Evolutionary conservation across 2,888 invertebrate species (phyloP).

Genomic region (Flexamia atlantica): DNA sequence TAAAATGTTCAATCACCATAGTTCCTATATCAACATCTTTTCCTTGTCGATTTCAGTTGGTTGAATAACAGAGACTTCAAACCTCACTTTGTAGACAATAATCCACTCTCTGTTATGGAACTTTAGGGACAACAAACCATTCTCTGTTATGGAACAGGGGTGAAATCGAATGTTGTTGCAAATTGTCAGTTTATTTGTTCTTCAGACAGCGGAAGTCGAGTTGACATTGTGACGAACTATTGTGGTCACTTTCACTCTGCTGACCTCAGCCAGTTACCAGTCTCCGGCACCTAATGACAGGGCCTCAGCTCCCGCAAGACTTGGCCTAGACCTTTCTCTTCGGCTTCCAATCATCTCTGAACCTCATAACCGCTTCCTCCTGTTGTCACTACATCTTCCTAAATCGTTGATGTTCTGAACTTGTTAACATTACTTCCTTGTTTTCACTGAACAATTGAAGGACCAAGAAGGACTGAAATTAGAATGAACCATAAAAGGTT

Average conservation of each 20-base stretch:
- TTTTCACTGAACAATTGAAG: background rate
- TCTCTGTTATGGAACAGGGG: too few relatives aligned
- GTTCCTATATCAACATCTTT: too few relatives aligned
- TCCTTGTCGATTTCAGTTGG: too few relatives aligned
- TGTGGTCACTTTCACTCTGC: conserved; percentile 43
- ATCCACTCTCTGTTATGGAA: too few relatives aligned
- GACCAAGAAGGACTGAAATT: background rate
- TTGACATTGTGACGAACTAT: conserved; percentile 19
- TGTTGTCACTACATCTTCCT: background rate
- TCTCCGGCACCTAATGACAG: conserved; percentile 45
- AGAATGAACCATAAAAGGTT: too few relatives aligned
- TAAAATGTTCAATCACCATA: too few relatives aligned
- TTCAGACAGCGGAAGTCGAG: conserved; percentile 19
- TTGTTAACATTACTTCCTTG: conserved; percentile 26
- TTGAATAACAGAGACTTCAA: too few relatives aligned
- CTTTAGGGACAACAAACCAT: too few relatives aligned
- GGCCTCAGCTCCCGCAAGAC: background rate
- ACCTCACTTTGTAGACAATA: too few relatives aligned
- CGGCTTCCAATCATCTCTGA: conserved; percentile 9
- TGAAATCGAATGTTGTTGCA: too few relatives aligned
- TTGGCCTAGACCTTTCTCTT: conserved; percentile 51
- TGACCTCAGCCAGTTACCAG: conserved; percentile 36
- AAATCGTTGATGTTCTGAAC: background rate
- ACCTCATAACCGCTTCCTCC: conserved; percentile 15
- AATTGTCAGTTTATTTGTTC: background rate